Evolutionary conservation across 35 echinoderm and acorn worm species (phyloP).

Genomic region (Ophioderma brevispina): DNA sequence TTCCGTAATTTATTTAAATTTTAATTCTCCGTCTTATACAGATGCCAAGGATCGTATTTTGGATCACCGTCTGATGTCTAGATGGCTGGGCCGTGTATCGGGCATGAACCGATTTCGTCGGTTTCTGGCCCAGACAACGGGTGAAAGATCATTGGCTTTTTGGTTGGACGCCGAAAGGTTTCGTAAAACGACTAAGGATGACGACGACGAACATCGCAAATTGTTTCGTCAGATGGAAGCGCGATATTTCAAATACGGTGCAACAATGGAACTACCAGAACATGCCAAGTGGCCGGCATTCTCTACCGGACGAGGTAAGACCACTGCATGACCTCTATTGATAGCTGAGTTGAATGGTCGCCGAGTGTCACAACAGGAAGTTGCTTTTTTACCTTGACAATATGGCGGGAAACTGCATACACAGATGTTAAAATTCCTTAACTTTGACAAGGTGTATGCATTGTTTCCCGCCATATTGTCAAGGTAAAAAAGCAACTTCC

Average conservation of each 20-base stretch:
- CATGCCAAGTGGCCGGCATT: slow-evolving; percentile 27
- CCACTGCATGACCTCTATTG: no score
- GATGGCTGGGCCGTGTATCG: slow-evolving; percentile 79
- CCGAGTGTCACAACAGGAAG: no score
- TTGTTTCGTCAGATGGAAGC: slow-evolving; percentile 81
- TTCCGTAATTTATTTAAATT: no score
- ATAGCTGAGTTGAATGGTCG: no score
- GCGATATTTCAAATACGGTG: slow-evolving; percentile 72
- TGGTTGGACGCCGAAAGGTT: slow-evolving; percentile 94
- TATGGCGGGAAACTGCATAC: no score
- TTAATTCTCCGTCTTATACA: not conserved
- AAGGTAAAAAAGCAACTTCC: no score
- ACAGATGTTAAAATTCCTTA: no score
- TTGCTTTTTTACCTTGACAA: no score
- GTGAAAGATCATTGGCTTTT: slow-evolving; percentile 63
- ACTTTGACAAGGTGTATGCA: no score
- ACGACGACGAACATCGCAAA: slow-evolving; percentile 23
- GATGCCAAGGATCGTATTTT: slow-evolving; percentile 84
- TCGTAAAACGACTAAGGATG: slow-evolving; percentile 31
- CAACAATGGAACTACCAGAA: slow-evolving; percentile 42
- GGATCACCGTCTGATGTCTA: slow-evolving; percentile 71
- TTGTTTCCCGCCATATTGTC: no score
- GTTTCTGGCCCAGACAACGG: slow-evolving; percentile 73
- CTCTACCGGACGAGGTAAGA: not conserved
- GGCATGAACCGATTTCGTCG: slow-evolving; percentile 90